phyloP scores from a whole-genome alignment of 2,113 vertebrate genomes.

The Sclerurus mexicanus region DNA sequence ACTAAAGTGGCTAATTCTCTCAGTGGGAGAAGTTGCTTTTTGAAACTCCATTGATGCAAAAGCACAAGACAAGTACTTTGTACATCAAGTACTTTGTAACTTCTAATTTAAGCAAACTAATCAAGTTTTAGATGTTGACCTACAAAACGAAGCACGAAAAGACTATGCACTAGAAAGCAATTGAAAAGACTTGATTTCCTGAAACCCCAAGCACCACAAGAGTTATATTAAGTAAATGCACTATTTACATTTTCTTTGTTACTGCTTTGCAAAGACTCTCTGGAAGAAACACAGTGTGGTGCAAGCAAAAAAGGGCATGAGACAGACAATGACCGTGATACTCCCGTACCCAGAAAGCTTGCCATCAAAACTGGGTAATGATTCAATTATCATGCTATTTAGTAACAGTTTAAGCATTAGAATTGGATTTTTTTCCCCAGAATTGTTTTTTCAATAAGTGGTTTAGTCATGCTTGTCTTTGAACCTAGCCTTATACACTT shows the following conservation, averaged over 20 bases:
- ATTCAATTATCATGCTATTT: neutral
- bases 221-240: neutral
- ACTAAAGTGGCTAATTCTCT: neutral
- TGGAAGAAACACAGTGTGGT: neutral
- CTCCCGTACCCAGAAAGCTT: neutral
- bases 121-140: neutral
- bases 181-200: neutral
- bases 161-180: neutral
- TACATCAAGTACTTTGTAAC: neutral
- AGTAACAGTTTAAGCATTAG: neutral
- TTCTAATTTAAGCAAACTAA: neutral
- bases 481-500: neutral
- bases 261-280: neutral
- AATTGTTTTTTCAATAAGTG: neutral
- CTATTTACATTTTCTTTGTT: neutral
- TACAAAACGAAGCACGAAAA: neutral
- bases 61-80: neutral
- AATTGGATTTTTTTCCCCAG: neutral
- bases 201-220: neutral
- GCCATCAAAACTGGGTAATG: neutral
- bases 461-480: neutral
- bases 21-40: neutral
- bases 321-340: neutral
- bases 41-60: neutral
- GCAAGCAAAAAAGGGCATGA: neutral